phyloP scores from a whole-genome alignment of 2,888 invertebrate genomes.

The Alloscopus bannaensis region DNA sequence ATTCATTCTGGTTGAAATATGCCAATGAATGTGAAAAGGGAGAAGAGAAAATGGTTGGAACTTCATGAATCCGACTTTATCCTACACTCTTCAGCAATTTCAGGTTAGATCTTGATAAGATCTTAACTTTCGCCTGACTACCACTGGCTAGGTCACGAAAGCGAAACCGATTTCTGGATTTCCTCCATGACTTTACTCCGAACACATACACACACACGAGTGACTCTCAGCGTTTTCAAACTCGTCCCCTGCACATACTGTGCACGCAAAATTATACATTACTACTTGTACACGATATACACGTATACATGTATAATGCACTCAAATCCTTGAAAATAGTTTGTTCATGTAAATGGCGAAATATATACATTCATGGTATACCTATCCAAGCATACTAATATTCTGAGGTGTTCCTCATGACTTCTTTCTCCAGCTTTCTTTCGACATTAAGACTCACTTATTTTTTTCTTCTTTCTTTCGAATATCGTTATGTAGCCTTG shows the following conservation, averaged over 20 bases:
- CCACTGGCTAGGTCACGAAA: conserved; percentile 59
- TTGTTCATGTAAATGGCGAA: too few relatives aligned
- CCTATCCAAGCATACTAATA: conserved; percentile 3
- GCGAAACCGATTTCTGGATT: conserved; percentile 5
- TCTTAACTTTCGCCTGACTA: conserved; percentile 44
- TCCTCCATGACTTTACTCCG: too few relatives aligned
- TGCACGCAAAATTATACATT: not conserved
- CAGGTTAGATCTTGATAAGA: conserved; percentile 50
- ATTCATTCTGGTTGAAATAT: too few relatives aligned
- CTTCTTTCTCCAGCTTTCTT: not conserved
- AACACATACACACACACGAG: too few relatives aligned
- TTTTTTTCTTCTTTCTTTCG: not conserved
- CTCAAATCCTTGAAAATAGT: too few relatives aligned
- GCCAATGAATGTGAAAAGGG: too few relatives aligned
- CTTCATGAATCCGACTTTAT: too few relatives aligned
- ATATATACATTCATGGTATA: not conserved
- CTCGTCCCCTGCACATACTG: not conserved
- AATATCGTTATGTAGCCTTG: not conserved
- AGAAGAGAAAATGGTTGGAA: too few relatives aligned
- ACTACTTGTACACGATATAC: too few relatives aligned
- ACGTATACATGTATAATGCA: too few relatives aligned
- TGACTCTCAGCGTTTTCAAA: too few relatives aligned
- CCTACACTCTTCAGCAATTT: conserved; percentile 23
- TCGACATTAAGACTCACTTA: too few relatives aligned
- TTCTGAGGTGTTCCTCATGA: not conserved